These are phyloP conservation scores for Cheilosia scutellata DNA, from an alignment of 2,888 invertebrate species.

Conservation along the genomic window DNA sequence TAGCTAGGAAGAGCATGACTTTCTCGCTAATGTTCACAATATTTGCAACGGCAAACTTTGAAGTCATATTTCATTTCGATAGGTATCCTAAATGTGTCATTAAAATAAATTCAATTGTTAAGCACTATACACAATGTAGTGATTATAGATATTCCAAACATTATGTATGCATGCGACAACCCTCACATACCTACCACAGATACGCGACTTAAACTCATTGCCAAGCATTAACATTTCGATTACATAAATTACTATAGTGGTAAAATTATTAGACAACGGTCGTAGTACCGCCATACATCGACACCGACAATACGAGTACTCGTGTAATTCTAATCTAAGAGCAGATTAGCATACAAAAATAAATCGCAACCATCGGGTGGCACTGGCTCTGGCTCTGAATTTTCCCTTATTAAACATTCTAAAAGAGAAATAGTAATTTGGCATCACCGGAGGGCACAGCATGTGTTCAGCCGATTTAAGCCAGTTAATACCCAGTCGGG, in stretches of 20 bases:
- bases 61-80: neutral
- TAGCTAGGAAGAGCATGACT: neutral
- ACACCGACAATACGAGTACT: neutral
- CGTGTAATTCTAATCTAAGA: conserved; percentile 17
- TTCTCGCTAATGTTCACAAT: conserved; percentile 2
- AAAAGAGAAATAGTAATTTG: conserved; percentile 38
- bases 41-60: neutral
- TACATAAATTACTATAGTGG: conserved; percentile 35
- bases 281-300: neutral
- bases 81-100: neutral
- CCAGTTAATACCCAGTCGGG: conserved; percentile 8
- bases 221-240: conserved; percentile 32
- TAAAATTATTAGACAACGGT: neutral
- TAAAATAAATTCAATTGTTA: conserved; percentile 15
- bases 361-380: neutral
- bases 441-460: conserved; percentile 4
- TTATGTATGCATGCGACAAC: neutral
- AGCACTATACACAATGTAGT: neutral
- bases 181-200: neutral
- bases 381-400: neutral
- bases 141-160: neutral
- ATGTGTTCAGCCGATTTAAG: conserved; percentile 1
- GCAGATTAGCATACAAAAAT: conserved; percentile 24
- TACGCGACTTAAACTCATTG: neutral
- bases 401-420: conserved; percentile 25